Percentiles rank a stretch among this genome's conserved stretches.
Evolutionary conservation across 1,140 invertebrate genomes (phyloP).

Genomic region (Melanaphis sacchari): DNA sequence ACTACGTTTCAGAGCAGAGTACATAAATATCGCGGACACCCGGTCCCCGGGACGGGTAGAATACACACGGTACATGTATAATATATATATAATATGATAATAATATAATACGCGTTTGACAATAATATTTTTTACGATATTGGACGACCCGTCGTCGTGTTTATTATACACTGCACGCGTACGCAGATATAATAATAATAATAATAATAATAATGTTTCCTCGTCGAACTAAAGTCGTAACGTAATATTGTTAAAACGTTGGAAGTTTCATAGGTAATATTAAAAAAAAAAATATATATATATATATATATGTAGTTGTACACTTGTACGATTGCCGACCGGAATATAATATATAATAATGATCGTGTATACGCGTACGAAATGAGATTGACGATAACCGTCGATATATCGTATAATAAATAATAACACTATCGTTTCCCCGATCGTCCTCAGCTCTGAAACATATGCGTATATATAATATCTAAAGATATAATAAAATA

Average conservation of each 20-base stretch:
- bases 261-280: not conserved
- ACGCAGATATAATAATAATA: not conserved
- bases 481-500: not conserved
- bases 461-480: not conserved
- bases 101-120: not conserved
- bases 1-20: not conserved
- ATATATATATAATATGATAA: not conserved
- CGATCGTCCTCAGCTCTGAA: not conserved
- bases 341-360: constrained; percentile 3
- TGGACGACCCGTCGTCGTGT: not conserved
- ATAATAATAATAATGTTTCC: not conserved
- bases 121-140: constrained; percentile 38
- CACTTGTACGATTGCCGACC: not conserved
- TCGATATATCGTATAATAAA: constrained; percentile 7
- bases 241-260: not conserved
- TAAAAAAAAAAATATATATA: not conserved
- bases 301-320: not conserved
- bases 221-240: not conserved
- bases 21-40: constrained; percentile 40
- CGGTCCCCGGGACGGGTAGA: not conserved
- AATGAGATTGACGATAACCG: constrained; percentile 12
- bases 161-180: not conserved
- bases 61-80: not conserved
- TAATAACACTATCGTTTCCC: constrained; percentile 12
- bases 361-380: constrained; percentile 4